These are phyloP conservation scores for Lepidonotus clava DNA, from an alignment of 2,888 invertebrate species.

Conservation along the genomic window DNA sequence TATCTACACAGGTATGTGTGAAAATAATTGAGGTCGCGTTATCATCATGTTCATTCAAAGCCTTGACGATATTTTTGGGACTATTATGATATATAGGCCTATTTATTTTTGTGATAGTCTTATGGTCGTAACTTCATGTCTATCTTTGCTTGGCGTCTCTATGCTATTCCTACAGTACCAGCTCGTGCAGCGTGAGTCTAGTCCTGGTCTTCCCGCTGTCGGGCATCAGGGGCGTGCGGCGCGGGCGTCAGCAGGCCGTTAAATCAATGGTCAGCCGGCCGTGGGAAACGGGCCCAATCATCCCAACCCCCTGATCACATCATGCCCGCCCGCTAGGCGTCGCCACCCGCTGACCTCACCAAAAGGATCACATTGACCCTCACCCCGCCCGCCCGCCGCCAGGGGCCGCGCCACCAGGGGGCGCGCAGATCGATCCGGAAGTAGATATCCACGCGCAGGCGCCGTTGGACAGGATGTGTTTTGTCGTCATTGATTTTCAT, in stretches of 20 bases:
- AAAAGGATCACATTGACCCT: slow-evolving; percentile 16
- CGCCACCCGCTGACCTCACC: slow-evolving; percentile 33
- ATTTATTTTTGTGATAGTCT: no score
- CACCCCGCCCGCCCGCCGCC: neutral
- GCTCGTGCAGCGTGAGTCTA: no score
- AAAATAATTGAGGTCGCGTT: no score
- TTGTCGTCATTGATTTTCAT: slow-evolving; percentile 30
- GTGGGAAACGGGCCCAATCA: slow-evolving; percentile 13
- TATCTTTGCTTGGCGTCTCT: no score
- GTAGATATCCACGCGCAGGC: neutral
- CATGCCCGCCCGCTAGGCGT: neutral
- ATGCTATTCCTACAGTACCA: no score
- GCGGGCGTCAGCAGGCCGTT: neutral
- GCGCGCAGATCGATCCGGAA: slow-evolving; percentile 1
- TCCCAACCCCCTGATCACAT: neutral
- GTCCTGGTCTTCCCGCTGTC: neutral
- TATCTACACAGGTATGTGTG: no score
- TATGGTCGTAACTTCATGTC: no score
- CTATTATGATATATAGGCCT: no score
- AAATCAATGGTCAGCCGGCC: slow-evolving; percentile 18
- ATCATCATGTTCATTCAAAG: no score
- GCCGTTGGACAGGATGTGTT: neutral
- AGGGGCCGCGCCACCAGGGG: neutral
- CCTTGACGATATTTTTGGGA: no score
- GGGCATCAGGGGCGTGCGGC: neutral